A percentile compares a stretch with the other conserved stretches of the same genome.
Conservation (phyloP, 2,113 vertebrate genomes). For the Tichodroma muraria region DNA sequence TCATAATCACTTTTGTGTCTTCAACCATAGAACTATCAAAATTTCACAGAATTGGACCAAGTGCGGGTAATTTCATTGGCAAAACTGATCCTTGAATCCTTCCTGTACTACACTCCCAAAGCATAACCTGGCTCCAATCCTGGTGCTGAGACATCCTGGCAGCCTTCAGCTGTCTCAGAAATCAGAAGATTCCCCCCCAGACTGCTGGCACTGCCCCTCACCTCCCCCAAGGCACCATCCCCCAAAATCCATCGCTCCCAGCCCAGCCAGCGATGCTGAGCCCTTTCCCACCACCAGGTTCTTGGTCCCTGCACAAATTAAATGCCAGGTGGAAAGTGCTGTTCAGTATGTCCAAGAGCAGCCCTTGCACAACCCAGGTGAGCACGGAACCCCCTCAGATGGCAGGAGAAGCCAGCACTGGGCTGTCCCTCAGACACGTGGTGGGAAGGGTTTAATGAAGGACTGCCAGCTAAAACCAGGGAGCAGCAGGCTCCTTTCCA, state of each 20-base stretch:
- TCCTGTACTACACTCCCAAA: background rate
- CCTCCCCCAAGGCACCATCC: too few species aligned
- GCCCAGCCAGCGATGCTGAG: background rate
- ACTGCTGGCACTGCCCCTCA: too few species aligned
- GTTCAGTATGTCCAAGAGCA: fast-evolving
- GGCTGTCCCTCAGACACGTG: background rate
- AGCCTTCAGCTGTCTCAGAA: background rate
- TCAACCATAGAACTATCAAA: background rate
- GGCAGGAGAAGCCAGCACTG: background rate
- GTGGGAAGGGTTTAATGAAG: background rate
- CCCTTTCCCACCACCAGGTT: background rate
- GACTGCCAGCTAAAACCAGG: background rate
- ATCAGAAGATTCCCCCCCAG: background rate
- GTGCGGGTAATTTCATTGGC: background rate
- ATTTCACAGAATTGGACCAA: background rate
- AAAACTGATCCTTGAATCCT: background rate
- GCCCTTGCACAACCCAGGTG: background rate
- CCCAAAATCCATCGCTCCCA: fast-evolving
- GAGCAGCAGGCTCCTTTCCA: background rate
- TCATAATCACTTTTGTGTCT: background rate
- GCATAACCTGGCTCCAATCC: fast-evolving
- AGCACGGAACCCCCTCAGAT: background rate
- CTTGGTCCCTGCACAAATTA: background rate
- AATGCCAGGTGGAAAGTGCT: background rate
- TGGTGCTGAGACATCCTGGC: background rate